Evolutionary conservation across 30 jellyfish, hydroid and myxozoan genomes (phyloP), one percentile per base, ranked within the genome.

Genomic region (Turritopsis rubra): DNA sequence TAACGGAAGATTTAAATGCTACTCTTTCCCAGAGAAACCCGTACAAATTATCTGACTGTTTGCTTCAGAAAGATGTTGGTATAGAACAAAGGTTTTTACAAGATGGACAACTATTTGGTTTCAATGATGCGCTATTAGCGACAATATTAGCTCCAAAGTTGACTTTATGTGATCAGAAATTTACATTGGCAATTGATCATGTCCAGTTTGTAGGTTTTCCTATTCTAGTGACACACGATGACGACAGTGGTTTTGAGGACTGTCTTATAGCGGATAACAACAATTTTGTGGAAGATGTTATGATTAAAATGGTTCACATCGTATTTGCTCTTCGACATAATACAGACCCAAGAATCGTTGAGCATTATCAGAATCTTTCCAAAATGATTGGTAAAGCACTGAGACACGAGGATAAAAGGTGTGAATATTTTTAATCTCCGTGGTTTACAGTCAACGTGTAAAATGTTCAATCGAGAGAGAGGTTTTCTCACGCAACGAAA

Each of bases 391-490:
- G 95, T 18, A 88, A 84, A 79, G 96, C 98, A 21, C 68, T 92
- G n/a, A 53, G 95, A 28, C 96, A 92, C 79, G 98, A 92, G 52
- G 98, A 92, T 30, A 84, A 85, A 65, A 92, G 98, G 98, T 92
- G 71, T 29, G 7, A 21, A 17, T 54, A 8, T 25, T 27, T 16
- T 80, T 80, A 65, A 22, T 22, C 29, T 21, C 3, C 23, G n/a
- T 79, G 13, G 23, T 28, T 30, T 25, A 21, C 71, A 75, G 71
- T 25, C 13, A 70, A 17, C 23, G n/a, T n/a, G n/a, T n/a, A n/a
- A n/a, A n/a, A n/a, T n/a, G n/a, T n/a, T n/a, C n/a, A n/a, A n/a
- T n/a, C n/a, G n/a, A n/a, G n/a, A n/a, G n/a, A n/a, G n/a, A n/a
- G n/a, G n/a, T n/a, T n/a, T n/a, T n/a, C n/a, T n/a, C n/a, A n/a